Base-by-base conservation (phyloP, 2,888 invertebrate genomes). In the Pycnomerus fuliginosus region DNA sequence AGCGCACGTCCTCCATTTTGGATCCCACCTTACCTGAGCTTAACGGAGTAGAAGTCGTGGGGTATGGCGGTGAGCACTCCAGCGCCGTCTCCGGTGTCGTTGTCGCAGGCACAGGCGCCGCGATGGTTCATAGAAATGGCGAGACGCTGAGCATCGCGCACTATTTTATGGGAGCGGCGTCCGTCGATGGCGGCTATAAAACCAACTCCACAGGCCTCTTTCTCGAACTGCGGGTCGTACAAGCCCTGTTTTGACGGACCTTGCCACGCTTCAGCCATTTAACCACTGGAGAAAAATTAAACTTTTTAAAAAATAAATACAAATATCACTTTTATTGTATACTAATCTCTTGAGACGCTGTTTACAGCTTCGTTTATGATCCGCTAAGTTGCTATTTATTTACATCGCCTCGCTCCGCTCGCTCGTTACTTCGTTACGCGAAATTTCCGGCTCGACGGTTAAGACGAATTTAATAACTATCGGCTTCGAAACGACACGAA, bases 171-270 rank as follows among this genome's bases (percentile, higher is more conserved):
- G 59, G 90, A 87, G 54, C 88, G 83, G 68, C 83, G 83, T 60
- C 98, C 98, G 80, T 98, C 94, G 76, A 99, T 97, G 74, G 92
- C 90, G 71, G 95, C 98, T 65, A 99, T 93, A 76, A 97, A 99
- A 64, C 99, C 99, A 67, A 99, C 98, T 55, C 99, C 99, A 72
- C 99, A 99, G 55, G 98, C 95, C 71, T 96, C 98, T 73, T 87
- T 90, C 78, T 99, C 99, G 72, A 88, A 84, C 67, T 83, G 82
- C 47, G 98, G 97, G 80, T 95, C 91, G 80, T 99, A 99, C 69
- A 99, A 84, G 76, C 96, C 93, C 80, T 89, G 86, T 76, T 87
- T 86, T 69, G 78, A 76, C 70, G 90, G 90, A 77, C 83, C 82
- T 79, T 85, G 84, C 90, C 90, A 88, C 75, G 68, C 38, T 62